A percentile compares a stretch with the other conserved stretches of the same genome.
Conservation (phyloP, 2,113 vertebrate genomes). For the Microtus richardsoni region DNA sequence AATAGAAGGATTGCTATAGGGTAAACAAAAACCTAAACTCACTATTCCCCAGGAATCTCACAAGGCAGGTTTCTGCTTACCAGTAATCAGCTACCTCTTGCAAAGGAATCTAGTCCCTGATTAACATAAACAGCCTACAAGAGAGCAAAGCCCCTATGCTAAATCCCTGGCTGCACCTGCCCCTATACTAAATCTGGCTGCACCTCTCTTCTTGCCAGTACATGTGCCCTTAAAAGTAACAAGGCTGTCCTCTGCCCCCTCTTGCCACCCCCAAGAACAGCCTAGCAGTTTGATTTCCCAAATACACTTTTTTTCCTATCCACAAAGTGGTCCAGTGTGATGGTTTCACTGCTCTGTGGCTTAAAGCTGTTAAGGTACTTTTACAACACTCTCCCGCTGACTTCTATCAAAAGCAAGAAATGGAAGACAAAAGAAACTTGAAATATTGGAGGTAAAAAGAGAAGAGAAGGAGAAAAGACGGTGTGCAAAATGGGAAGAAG, state of each 20-base stretch:
- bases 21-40: not conserved
- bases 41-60: not conserved
- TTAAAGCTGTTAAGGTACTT: not conserved
- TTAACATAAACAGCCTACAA: not conserved
- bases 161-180: not conserved
- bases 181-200: not conserved
- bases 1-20: not conserved
- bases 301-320: not conserved
- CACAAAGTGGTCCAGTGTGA: not conserved
- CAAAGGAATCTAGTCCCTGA: not conserved
- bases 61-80: not conserved
- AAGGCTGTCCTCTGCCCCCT: not conserved
- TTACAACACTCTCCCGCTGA: not conserved
- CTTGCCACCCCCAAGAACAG: not conserved
- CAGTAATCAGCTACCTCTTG: not conserved
- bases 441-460: not conserved
- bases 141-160: not conserved
- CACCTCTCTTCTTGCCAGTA: not conserved
- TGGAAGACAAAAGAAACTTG: not conserved
- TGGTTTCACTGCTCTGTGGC: not conserved
- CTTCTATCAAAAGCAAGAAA: not conserved
- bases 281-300: not conserved
- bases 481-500: not conserved
- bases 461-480: not conserved
- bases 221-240: not conserved